Evolutionary conservation across 2,113 vertebrate genomes (phyloP), one percentile per base, ranked within the genome.

Genomic region (Pelecanoides urinatrix): DNA sequence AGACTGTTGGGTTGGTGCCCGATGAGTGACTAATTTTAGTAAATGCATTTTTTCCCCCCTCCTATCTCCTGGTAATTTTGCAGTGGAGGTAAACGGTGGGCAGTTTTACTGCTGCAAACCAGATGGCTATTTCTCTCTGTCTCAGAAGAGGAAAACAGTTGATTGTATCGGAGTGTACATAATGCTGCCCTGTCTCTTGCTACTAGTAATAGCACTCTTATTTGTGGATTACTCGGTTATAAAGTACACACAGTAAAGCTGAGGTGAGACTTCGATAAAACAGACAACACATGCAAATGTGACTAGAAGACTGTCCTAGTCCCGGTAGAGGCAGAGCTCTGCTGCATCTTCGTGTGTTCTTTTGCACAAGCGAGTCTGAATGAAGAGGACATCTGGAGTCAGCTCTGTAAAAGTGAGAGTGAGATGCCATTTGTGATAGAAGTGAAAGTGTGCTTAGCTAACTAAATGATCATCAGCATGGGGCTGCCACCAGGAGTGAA

Each of bases 11-110:
- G 8, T 78, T 49, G 40, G 16, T 86, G 85, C 90, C 75, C 4
- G 11, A 32, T 47, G 17, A 77, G 30, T 77, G 59, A 75, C 73
- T 96, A 78, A 77, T 77, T 94, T 84, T 91, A 92, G 88, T 71
- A 49, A 71, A 42, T 68, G 34, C 14, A 3, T 83, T 67, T 47
- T 32, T 13, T 9, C 11, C n/a, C 22, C 30, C 11, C 47, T 22
- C 50, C 56, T 82, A 42, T 73, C 71, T 94, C 58, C 56, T 74
- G 82, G 85, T 88, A 66, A 50, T 83, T 96, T 92, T 97, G 88
- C 67, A 94, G 88, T 22, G 44, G 82, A 86, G 82, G 88, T 92
- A 83, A 90, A 65, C 62, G 36, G 67, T 70, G 63, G 79, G 68
- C 72, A 83, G 86, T 92, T 89, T 66, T 71, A 55, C 50, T 86